Evolutionary conservation across 2,888 invertebrate genomes (phyloP), one percentile per base, ranked within the genome.

Genomic region (Siphlonurus alternatus): DNA sequence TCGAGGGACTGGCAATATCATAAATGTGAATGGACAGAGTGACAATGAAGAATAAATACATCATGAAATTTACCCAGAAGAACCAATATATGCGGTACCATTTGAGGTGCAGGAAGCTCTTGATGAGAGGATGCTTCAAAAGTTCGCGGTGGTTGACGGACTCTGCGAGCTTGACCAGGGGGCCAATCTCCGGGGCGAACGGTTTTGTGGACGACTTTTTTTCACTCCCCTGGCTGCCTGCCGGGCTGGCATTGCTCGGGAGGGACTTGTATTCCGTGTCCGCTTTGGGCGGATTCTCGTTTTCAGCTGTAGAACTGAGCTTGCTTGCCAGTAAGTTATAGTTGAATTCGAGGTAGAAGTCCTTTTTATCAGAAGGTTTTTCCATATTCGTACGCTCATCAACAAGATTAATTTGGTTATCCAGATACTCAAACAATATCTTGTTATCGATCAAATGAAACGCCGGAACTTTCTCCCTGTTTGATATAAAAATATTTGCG

Each of bases 11-110:
- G 15, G 15, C 15, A 38, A 38, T 5, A 38, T 38, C 5, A 22
- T 20, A 56, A 22, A 56, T 22, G 71, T 89, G 88, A 1, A 79
- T 72, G 51, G 88, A 83, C 64, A 91, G 77, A 61, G 85, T 79
- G 10, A 83, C 68, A 74, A 87, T 86, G 70, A 89, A 84, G 0
- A 85, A 71, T 0, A 85, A 74, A 73, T 89, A 91, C 69, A 88
- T 83, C 2, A 83, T 74, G 38, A 90, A 82, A 71, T 91, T 90
- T 1, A 83, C 77, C 68, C 83, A 86, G 71, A 89, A 88, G 38
- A 89, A 78, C 67, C 83, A 81, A 64, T 87, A 83, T 67, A 91
- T 84, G 66, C 85, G 79, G 73, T 86, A 84, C 89, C 90, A 91
- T 74, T 91, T 91, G 20, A 70, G 66, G 59, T 66, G 67, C 2